Evolutionary conservation across 2,797 vertebrate genomes (phyloP), one percentile per base, ranked within the genome.

Genomic region (Gymnothorax reevesii): DNA sequence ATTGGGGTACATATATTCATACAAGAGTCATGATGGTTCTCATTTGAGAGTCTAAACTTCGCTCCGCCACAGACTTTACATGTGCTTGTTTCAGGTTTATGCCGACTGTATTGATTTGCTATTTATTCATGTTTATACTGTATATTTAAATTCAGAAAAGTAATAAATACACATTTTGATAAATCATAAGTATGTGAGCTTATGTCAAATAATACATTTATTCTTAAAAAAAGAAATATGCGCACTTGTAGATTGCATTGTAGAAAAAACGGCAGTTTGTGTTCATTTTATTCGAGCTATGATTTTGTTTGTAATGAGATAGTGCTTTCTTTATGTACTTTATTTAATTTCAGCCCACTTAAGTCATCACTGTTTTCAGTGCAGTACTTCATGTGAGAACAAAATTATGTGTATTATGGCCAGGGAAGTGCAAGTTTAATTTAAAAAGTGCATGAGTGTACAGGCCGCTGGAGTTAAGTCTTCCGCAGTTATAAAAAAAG

Each of bases 1-100:
- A 92, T 94, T 88, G 90, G 92, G 91, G 88, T 83, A 88, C 22
- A 87, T 93, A 91, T 92, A 92, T 95, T 95, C 94, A 91, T 94
- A 92, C 64, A 83, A 86, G 90, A 90, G 91, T 88, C 87, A 90
- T 89, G 88, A 22, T n/a, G 60, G 69, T 88, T 90, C 85, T 71
- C 75, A 88, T 89, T 59, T 9, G 12, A 88, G 83, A 57, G 42
- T 77, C 89, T 92, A 94, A 94, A 79, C 59, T 88, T 77, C 15
- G 77, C 87, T 83, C 73, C 33, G 7, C 79, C 55, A 57, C 88
- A 17, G 84, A 88, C 88, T 91, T 88, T 82, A 83, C 75, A 86
- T 92, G 86, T 83, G 86, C 92, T 93, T 90, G 89, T 91, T 93
- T 92, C 93, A 90, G 83, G 87, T 20, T 83, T 87, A 91, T 83